Evolutionary conservation across 2,888 invertebrate species (phyloP).

Genomic region (Zhuqinia jingwanae): DNA sequence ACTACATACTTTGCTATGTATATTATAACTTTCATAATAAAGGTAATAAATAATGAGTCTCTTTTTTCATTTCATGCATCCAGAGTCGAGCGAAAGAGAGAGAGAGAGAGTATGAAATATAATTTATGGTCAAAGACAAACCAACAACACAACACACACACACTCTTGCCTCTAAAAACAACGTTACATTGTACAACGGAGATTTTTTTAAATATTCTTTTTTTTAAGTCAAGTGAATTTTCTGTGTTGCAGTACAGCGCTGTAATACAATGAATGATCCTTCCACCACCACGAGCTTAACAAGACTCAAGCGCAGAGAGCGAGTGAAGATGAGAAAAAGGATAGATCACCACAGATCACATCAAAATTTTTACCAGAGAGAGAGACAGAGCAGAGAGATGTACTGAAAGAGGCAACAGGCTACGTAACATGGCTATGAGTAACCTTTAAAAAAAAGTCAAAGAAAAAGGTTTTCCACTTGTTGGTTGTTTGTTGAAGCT

Average conservation of each 20-base stretch:
- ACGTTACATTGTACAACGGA: background rate
- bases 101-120: background rate
- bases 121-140: constrained; percentile 21
- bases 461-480: constrained; percentile 40
- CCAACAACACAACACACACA: constrained; percentile 21
- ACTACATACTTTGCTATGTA: constrained; percentile 4
- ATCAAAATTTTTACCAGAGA: constrained; percentile 7
- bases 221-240: too few relatives aligned
- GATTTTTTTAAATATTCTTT: too few relatives aligned
- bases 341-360: constrained; percentile 68
- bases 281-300: constrained; percentile 60
- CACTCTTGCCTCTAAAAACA: constrained; percentile 2
- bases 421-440: background rate
- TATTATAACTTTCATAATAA: constrained; percentile 29
- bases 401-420: constrained; percentile 6
- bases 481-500: constrained; percentile 22
- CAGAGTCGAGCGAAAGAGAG: background rate
- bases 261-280: background rate
- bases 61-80: constrained; percentile 22
- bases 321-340: constrained; percentile 34
- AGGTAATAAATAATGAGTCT: constrained; percentile 11
- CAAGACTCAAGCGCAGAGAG: constrained; percentile 56
- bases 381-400: background rate
- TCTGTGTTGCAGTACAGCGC: too few relatives aligned
- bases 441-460: constrained; percentile 45